Base-by-base conservation (phyloP, 1,140 invertebrate species). In the Phortica variegata region DNA sequence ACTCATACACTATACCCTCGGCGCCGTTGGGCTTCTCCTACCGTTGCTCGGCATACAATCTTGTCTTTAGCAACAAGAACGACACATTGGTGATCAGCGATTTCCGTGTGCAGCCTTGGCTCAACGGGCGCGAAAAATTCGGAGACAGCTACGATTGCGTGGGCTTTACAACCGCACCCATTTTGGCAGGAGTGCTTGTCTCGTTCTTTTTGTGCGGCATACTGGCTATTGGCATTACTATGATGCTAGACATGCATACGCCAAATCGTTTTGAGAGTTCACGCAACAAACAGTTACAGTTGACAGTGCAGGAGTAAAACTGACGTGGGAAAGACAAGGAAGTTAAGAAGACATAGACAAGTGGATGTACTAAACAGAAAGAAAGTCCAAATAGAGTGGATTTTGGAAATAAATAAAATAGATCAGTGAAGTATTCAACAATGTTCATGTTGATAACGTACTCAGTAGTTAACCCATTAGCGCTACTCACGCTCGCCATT, bases 251-350 rank as follows among this genome's bases (percentile, higher is more conserved):
- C 65, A 95, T 99, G 56, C 90, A 90, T 63, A 97, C 95, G n/a
- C 96, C 95, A 85, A 97, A 99, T 77, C 82, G 90, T 69, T 99
- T 98, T 79, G 96, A 99, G 80, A 97, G 96, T 79, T 90, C 92
- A 20, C 96, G 97, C 76, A 91, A 91, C 58, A 97, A 97, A 78
- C 88, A 90, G 42, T 85, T 97, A 38, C 88, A 87, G 5, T 87
- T 97, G 48, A 89, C 84, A 44, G 82, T 84, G 32, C 78, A 80
- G 46, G 90, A 93, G 63, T 91, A 85, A 82, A 38, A n/a, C n/a
- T n/a, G n/a, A n/a, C n/a, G n/a, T n/a, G n/a, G n/a, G 17, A 47
- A 6, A 12, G 2, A 8, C 23, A 10, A 29, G 16, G 34, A 8
- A 15, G 9, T 17, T 5, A 13, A 33, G 7, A n/a, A 34, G n/a